phyloP scores from a whole-genome alignment of 2,888 invertebrate genomes.

The Rotaria sp. region DNA sequence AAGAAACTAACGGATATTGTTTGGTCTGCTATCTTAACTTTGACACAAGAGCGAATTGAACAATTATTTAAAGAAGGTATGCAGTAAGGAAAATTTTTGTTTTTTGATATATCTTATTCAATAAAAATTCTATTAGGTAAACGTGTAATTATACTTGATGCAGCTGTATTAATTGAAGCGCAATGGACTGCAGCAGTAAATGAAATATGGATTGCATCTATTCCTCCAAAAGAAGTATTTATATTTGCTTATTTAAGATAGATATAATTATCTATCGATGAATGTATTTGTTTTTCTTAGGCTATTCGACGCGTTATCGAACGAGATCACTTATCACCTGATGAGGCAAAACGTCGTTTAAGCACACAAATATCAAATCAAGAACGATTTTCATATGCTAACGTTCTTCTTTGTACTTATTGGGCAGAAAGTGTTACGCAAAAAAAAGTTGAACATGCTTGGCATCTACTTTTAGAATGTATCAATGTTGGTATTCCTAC shows the following conservation, averaged over 20 bases:
- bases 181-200: slow-evolving; percentile 76
- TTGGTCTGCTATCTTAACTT: slow-evolving; percentile 80
- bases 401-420: slow-evolving; percentile 78
- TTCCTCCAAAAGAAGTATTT: slow-evolving; percentile 71
- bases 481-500: not conserved
- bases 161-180: slow-evolving; percentile 81
- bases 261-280: no score
- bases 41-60: slow-evolving; percentile 64
- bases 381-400: slow-evolving; percentile 68
- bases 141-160: slow-evolving; percentile 75
- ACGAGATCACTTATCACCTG: slow-evolving; percentile 69
- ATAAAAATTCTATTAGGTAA: slow-evolving; percentile 44
- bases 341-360: slow-evolving; percentile 70
- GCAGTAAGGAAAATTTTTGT: not conserved
- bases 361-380: slow-evolving; percentile 69
- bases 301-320: slow-evolving; percentile 54
- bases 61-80: slow-evolving; percentile 58
- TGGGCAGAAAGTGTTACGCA: slow-evolving; percentile 80
- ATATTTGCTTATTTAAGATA: not conserved
- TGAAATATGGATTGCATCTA: slow-evolving; percentile 85
- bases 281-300: slow-evolving; percentile 43
- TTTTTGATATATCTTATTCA: no score
- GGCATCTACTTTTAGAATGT: slow-evolving; percentile 38
- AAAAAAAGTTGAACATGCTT: slow-evolving; percentile 62
- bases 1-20: slow-evolving; percentile 72